Percentiles rank a stretch among this genome's conserved stretches.
Evolutionary conservation across 1,140 invertebrate genomes (phyloP).

Genomic region (Philopotamus ludificatus): DNA sequence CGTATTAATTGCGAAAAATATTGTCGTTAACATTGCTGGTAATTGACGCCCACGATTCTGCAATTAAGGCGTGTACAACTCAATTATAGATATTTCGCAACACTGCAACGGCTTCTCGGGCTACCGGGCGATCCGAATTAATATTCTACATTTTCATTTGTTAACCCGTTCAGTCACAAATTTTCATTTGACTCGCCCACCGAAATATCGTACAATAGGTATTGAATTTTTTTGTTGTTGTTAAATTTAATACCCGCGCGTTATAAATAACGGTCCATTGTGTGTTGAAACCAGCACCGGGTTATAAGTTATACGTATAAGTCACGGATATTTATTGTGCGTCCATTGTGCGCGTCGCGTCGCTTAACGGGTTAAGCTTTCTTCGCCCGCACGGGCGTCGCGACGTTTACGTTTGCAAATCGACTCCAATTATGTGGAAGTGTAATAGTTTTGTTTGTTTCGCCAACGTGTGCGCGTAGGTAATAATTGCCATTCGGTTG

Average conservation of each 20-base stretch:
- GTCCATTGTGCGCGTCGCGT: neutral
- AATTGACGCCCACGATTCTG: neutral
- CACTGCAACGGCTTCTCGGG: neutral
- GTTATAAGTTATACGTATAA: constrained; percentile 14
- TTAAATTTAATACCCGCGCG: constrained; percentile 21
- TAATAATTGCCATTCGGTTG: no score
- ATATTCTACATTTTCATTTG: no score
- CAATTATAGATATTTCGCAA: constrained; percentile 18
- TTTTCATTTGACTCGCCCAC: neutral
- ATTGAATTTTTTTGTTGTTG: neutral
- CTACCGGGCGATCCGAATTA: neutral
- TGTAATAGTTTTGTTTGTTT: no score
- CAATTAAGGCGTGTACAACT: constrained; percentile 3
- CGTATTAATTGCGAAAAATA: neutral
- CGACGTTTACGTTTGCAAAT: no score
- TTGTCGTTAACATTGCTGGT: neutral
- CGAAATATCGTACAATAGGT: neutral
- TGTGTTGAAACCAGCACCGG: constrained; percentile 15
- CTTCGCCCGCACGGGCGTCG: neutral
- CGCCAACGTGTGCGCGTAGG: no score
- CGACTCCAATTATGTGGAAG: no score
- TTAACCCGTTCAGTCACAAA: no score
- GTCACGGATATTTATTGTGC: constrained; percentile 16
- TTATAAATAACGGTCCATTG: constrained; percentile 23
- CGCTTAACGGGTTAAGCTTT: neutral